phyloP scores from a whole-genome alignment of 2,888 invertebrate genomes.

The Lycaena phlaeas region DNA sequence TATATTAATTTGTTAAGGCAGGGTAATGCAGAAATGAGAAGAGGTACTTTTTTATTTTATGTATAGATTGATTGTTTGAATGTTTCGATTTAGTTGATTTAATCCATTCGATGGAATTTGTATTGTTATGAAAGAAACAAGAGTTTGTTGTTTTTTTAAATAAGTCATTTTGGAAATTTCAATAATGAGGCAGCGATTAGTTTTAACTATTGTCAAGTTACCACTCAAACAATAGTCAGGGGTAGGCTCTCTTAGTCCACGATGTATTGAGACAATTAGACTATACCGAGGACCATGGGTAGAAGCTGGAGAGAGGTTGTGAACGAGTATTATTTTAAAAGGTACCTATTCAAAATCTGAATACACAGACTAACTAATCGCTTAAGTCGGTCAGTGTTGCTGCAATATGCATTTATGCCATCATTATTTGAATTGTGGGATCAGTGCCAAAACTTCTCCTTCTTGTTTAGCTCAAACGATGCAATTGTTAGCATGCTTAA shows the following conservation, averaged over 20 bases:
- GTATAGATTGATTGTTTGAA: constrained; percentile 65
- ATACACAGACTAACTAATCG: constrained; percentile 64
- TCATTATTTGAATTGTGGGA: constrained; percentile 65
- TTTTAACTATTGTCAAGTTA: constrained; percentile 60
- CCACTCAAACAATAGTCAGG: constrained; percentile 65
- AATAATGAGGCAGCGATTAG: constrained; percentile 64
- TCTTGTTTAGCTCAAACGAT: constrained; percentile 72
- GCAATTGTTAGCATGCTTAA: constrained; percentile 72
- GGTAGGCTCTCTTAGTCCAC: constrained; percentile 68
- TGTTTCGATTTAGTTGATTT: constrained; percentile 69
- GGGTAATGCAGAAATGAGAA: constrained; percentile 70
- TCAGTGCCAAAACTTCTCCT: constrained; percentile 71
- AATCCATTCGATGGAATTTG: constrained; percentile 68
- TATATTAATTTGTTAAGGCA: constrained; percentile 70
- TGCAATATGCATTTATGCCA: constrained; percentile 70
- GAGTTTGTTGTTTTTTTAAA: constrained; percentile 65
- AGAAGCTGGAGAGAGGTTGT: constrained; percentile 66
- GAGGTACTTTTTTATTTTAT: constrained; percentile 64
- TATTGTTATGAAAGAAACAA: constrained; percentile 66
- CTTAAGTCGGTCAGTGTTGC: constrained; percentile 53
- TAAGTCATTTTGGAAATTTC: constrained; percentile 61
- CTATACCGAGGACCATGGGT: constrained; percentile 15
- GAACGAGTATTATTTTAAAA: constrained; percentile 67
- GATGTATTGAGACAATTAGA: constrained; percentile 29
- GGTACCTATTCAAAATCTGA: constrained; percentile 70